A percentile compares a stretch with the other conserved stretches of the same genome.
Evolutionary conservation across 2,888 invertebrate species (phyloP).

Genomic region (Andrena minutula): DNA sequence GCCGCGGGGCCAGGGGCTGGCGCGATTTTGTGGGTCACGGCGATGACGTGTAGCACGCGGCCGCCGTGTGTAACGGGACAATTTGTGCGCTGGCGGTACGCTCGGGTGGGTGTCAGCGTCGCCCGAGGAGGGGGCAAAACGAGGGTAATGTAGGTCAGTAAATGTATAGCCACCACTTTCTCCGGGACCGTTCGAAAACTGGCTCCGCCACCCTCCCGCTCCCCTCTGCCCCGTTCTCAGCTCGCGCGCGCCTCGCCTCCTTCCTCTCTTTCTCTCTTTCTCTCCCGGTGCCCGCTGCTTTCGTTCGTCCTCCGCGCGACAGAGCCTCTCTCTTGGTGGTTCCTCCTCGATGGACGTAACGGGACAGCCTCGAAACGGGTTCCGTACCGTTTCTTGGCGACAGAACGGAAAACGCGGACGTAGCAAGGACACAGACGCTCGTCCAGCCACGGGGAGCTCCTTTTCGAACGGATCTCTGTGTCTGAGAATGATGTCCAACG

Average conservation of each 20-base stretch:
- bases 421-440: slow-evolving; percentile 38
- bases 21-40: slow-evolving; percentile 76
- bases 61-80: slow-evolving; percentile 75
- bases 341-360: slow-evolving; percentile 75
- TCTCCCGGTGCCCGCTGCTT: slow-evolving; percentile 10
- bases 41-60: slow-evolving; percentile 72
- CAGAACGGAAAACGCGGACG: slow-evolving; percentile 33
- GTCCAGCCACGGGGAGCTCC: background rate
- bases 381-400: slow-evolving; percentile 58
- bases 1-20: slow-evolving; percentile 32
- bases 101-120: slow-evolving; percentile 66
- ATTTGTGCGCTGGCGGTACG: slow-evolving; percentile 72
- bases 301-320: slow-evolving; percentile 40
- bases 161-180: slow-evolving; percentile 83
- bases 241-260: background rate
- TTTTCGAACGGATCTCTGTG: too few relatives aligned
- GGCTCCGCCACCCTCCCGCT: slow-evolving; percentile 70
- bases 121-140: slow-evolving; percentile 51
- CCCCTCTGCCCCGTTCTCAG: background rate
- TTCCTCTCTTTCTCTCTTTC: slow-evolving; percentile 6
- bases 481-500: too few relatives aligned
- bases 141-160: slow-evolving; percentile 84
- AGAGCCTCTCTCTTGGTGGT: slow-evolving; percentile 37
- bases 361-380: slow-evolving; percentile 77
- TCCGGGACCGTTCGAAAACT: slow-evolving; percentile 83